Base-by-base conservation (phyloP, 2,888 invertebrate genomes). In the Nemotelus nigrinus region DNA sequence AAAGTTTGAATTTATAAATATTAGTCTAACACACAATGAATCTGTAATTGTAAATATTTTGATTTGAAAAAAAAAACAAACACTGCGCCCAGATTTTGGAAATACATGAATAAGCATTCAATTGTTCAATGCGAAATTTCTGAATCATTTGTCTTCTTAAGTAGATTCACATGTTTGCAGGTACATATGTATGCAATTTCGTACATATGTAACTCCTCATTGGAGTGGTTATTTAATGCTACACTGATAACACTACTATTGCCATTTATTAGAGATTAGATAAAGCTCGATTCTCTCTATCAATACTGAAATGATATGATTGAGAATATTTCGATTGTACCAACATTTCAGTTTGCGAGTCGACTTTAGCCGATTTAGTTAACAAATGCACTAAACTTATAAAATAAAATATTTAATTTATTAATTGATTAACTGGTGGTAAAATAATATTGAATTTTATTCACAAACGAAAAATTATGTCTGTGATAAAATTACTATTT, bases 181-280 rank as follows among this genome's bases (percentile, higher is more conserved):
- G 58, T 58, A 58, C 25, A n/a, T n/a, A 58, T 58, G 8, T 25
- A 58, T 10, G 8, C 8, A 58, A 7, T 53, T 10, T n/a, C 25
- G 25, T 58, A n/a, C 58, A 53, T 53, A 53, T 53, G 10, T 53
- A 7, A 10, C 6, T 10, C 10, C 10, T 53, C 7, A 53, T 53
- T 53, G 7, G 7, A 53, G 7, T 53, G 53, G 53, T 53, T 53
- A 7, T 53, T 10, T n/a, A 7, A 65, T 43, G 7, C 45, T 45
- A 7, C 8, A 65, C 10, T 71, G 71, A 71, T 71, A 71, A 71
- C 74, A 50, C 74, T 47, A 1, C 39, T 53, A 70, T 70, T 41
- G 55, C 53, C 8, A 25, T 67, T 70, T 48, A 25, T 63, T 47
- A 48, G 47, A 74, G 74, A 74, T 74, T 60, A 72, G 72, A 72